Conservation (phyloP, 1,140 invertebrate genomes). For the Triops longicaudatus region DNA sequence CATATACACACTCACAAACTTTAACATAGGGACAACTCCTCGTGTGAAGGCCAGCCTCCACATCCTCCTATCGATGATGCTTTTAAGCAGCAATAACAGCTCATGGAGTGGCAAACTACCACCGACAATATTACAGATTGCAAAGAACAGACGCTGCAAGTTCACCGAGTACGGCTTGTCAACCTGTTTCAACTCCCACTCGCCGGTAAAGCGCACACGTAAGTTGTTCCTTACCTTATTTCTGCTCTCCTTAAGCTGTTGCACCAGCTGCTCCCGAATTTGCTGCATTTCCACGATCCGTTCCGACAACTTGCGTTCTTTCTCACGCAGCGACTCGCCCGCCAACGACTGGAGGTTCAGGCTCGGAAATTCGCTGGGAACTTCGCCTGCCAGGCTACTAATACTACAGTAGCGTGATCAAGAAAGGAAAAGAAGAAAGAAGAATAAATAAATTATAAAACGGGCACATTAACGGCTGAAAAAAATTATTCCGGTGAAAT, state of each 20-base stretch:
- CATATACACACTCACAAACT: not conserved
- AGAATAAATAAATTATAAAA: no score
- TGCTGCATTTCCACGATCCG: conserved; percentile 73
- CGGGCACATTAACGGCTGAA: no score
- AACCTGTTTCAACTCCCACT: no score
- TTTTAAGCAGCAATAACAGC: no score
- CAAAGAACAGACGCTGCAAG: no score
- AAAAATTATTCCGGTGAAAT: conserved; percentile 15
- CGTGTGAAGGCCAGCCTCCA: no score
- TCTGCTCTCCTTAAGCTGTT: conserved; percentile 47
- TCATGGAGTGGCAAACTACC: no score
- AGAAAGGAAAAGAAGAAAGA: not conserved
- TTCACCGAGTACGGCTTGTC: no score
- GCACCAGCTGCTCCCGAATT: conserved; percentile 62
- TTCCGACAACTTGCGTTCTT: conserved; percentile 66
- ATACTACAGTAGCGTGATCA: conserved; percentile 26
- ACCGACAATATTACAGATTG: no score
- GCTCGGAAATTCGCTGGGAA: conserved; percentile 27
- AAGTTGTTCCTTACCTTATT: conserved; percentile 15
- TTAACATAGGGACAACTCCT: not conserved
- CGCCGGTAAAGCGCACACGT: no score
- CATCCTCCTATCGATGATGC: no score
- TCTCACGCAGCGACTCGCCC: conserved; percentile 57
- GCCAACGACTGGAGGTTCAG: conserved; percentile 43
- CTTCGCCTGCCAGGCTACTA: conserved; percentile 42